Evolutionary conservation across 2,113 vertebrate species (phyloP).

Genomic region (Lepisosteus osseus): DNA sequence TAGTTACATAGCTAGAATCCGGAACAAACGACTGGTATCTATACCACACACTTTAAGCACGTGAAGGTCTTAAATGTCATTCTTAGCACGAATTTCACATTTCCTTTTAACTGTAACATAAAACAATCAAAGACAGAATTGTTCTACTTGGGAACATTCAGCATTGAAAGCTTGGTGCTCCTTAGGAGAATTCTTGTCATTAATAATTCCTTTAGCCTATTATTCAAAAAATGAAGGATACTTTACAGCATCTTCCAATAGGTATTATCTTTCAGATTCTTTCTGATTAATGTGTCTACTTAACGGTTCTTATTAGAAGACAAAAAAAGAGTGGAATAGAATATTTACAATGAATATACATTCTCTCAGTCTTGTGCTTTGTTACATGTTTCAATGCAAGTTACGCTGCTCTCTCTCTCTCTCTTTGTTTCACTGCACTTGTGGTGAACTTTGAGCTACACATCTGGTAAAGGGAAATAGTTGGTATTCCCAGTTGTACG

Average conservation of each 20-base stretch:
- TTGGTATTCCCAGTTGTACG: conserved; percentile 59
- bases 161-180: not conserved
- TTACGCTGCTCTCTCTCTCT: not conserved
- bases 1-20: too few relatives aligned
- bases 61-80: too few relatives aligned
- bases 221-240: not conserved
- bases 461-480: conserved; percentile 65
- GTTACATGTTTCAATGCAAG: not conserved
- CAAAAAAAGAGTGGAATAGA: not conserved
- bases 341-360: not conserved
- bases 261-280: conserved; percentile 1
- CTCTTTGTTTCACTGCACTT: conserved; percentile 46
- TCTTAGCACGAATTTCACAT: too few relatives aligned
- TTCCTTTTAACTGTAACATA: too few relatives aligned
- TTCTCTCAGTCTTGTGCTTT: not conserved
- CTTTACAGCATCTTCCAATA: not conserved
- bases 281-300: not conserved
- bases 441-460: conserved; percentile 69
- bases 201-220: not conserved
- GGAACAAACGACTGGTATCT: too few relatives aligned
- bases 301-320: not conserved
- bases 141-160: not conserved
- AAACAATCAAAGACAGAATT: not conserved
- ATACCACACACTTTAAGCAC: too few relatives aligned
- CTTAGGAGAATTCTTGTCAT: not conserved